These are phyloP conservation scores for Esperia sulphurella DNA, from an alignment of 2,888 invertebrate genomes.

Conservation along the genomic window DNA sequence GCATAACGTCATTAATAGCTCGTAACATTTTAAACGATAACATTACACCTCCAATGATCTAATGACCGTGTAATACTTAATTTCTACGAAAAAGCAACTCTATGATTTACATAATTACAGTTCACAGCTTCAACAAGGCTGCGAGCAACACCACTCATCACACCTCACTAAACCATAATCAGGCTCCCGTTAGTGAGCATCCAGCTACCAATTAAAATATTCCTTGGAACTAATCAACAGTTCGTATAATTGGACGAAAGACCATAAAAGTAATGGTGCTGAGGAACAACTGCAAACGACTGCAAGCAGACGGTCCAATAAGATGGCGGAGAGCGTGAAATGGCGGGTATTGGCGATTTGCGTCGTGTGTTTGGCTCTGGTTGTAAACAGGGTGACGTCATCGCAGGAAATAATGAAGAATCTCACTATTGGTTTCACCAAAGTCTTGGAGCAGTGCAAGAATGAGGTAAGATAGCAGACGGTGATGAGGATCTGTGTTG, in stretches of 20 bases:
- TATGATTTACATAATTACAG: background rate
- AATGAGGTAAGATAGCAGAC: slow-evolving; percentile 38
- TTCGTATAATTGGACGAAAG: background rate
- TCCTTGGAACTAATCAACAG: background rate
- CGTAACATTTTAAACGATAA: no score
- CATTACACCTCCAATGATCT: no score
- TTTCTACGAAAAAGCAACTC: background rate
- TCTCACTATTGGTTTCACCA: slow-evolving; percentile 43
- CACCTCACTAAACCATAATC: background rate
- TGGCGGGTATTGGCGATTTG: slow-evolving; percentile 27
- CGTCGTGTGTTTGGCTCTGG: slow-evolving; percentile 13
- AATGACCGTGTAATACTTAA: no score
- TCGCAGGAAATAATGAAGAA: slow-evolving; percentile 56
- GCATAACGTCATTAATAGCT: no score
- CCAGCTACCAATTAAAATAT: background rate
- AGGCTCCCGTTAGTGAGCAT: background rate
- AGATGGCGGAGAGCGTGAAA: slow-evolving; percentile 32
- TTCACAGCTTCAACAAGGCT: background rate
- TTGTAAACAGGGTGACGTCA: slow-evolving; percentile 15
- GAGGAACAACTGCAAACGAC: background rate
- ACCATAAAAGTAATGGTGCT: slow-evolving; percentile 2
- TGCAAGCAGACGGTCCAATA: slow-evolving; percentile 9
- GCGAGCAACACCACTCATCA: background rate
- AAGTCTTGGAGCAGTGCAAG: slow-evolving; percentile 48
- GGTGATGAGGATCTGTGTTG: no score